These are phyloP conservation scores for Squalus acanthias DNA, from an alignment of 2,797 vertebrate species.

Conservation along the genomic window DNA sequence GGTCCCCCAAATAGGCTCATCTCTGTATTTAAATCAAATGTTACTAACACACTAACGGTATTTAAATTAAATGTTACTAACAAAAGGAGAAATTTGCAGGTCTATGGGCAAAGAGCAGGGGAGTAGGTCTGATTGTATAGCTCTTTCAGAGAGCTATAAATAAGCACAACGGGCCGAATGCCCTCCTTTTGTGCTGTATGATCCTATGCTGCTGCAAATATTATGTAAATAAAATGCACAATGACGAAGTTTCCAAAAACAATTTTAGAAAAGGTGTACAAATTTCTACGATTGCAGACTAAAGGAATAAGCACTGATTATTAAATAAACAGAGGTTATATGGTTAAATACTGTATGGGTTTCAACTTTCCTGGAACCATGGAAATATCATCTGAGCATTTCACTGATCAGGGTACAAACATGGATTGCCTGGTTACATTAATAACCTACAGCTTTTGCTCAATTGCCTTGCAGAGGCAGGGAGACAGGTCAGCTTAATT, in stretches of 20 bases:
- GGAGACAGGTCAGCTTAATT: background rate
- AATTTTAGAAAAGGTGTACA: background rate
- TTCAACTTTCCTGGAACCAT: background rate
- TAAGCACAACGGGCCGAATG: background rate
- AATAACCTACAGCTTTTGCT: background rate
- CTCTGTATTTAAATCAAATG: too few species aligned
- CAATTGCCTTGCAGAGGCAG: background rate
- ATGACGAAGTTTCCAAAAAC: background rate
- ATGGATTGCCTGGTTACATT: background rate
- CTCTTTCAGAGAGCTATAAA: background rate
- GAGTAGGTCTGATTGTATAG: background rate
- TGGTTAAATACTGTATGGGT: too few species aligned
- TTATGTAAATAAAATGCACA: background rate
- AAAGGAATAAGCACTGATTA: too few species aligned
- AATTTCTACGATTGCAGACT: background rate
- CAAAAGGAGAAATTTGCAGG: background rate
- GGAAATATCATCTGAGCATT: background rate
- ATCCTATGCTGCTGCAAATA: background rate
- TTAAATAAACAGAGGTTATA: too few species aligned
- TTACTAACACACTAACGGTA: too few species aligned
- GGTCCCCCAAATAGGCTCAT: too few species aligned
- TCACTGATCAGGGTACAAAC: background rate
- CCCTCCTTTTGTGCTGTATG: background rate
- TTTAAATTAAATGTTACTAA: background rate
- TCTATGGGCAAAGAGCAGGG: background rate